Percentiles rank a stretch among this genome's conserved stretches.
Evolutionary conservation across 2,888 invertebrate genomes (phyloP).

Genomic region (Xestia c-nigrum): DNA sequence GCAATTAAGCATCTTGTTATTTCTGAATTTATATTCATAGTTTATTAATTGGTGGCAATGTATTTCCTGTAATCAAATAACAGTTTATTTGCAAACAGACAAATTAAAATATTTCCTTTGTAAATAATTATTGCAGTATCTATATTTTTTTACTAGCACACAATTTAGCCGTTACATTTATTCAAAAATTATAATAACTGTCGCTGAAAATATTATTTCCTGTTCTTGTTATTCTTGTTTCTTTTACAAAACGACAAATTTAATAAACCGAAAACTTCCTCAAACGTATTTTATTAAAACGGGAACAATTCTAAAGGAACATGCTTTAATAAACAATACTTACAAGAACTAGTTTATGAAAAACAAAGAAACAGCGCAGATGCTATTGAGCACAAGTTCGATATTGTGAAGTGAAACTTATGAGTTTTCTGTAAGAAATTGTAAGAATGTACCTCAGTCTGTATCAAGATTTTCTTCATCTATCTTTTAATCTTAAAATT

Average conservation of each 20-base stretch:
- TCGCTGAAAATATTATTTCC: not conserved
- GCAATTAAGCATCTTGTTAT: slow-evolving; percentile 54
- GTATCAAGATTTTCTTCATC: slow-evolving; percentile 10
- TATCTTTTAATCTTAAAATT: slow-evolving; percentile 16
- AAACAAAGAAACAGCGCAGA: slow-evolving; percentile 67
- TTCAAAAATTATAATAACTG: not conserved
- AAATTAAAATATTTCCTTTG: slow-evolving; percentile 14
- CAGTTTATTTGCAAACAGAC: slow-evolving; percentile 24
- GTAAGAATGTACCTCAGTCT: slow-evolving; percentile 19
- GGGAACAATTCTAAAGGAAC: slow-evolving; percentile 30
- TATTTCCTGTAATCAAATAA: slow-evolving; percentile 55
- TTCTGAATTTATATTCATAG: slow-evolving; percentile 41
- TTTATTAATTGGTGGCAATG: slow-evolving; percentile 44
- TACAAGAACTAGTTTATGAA: slow-evolving; percentile 59
- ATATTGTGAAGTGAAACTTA: slow-evolving; percentile 69
- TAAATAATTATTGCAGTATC: not conserved
- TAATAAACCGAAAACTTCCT: slow-evolving; percentile 4
- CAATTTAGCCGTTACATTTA: not conserved
- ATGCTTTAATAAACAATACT: slow-evolving; percentile 29
- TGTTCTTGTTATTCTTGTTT: not conserved
- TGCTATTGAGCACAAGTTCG: slow-evolving; percentile 71
- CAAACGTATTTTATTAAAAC: slow-evolving; percentile 28
- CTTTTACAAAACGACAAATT: not conserved
- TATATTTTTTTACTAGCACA: not conserved
- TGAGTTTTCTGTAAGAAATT: slow-evolving; percentile 64